Conservation (phyloP, 2,113 vertebrate species). For the Trichomycterus rosablanca region DNA sequence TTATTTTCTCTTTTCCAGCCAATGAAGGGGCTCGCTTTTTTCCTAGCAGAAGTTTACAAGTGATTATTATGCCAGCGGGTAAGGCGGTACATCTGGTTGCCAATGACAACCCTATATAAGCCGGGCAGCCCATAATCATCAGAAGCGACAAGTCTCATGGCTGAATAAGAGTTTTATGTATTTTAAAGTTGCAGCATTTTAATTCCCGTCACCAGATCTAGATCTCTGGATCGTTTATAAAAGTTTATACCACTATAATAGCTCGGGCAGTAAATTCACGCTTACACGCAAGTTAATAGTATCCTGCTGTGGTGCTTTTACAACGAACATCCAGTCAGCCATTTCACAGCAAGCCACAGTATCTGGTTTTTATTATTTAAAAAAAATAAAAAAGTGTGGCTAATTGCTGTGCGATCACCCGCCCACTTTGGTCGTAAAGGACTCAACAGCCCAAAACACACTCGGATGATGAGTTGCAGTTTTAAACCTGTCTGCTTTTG, state of each 20-base stretch:
- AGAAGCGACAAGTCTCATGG: slow-evolving; percentile 52
- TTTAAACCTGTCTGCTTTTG: neutral
- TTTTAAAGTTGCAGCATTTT: slow-evolving; percentile 52
- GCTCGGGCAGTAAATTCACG: slow-evolving; percentile 1
- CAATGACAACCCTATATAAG: slow-evolving; percentile 44
- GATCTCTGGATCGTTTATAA: too few relatives aligned
- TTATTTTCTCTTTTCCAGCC: slow-evolving; percentile 54
- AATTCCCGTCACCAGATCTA: neutral
- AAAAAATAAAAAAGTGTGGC: slow-evolving; percentile 41
- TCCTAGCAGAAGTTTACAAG: slow-evolving; percentile 40
- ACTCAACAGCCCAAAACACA: slow-evolving; percentile 22
- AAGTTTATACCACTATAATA: too few relatives aligned
- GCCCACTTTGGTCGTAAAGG: slow-evolving; percentile 51
- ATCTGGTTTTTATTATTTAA: slow-evolving; percentile 68
- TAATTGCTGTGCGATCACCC: slow-evolving; percentile 54
- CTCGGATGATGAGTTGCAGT: slow-evolving; percentile 28
- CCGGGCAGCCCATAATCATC: slow-evolving; percentile 45
- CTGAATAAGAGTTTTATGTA: slow-evolving; percentile 53
- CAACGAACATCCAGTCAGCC: slow-evolving; percentile 59
- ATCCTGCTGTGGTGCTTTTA: slow-evolving; percentile 58
- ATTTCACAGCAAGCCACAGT: slow-evolving; percentile 54
- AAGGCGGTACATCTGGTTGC: slow-evolving; percentile 54
- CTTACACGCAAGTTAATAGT: slow-evolving; percentile 22
- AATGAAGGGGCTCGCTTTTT: slow-evolving; percentile 11
- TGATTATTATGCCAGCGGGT: slow-evolving; percentile 50